Base-by-base conservation (phyloP, 2,797 vertebrate genomes). In the Propithecus perrieri region DNA sequence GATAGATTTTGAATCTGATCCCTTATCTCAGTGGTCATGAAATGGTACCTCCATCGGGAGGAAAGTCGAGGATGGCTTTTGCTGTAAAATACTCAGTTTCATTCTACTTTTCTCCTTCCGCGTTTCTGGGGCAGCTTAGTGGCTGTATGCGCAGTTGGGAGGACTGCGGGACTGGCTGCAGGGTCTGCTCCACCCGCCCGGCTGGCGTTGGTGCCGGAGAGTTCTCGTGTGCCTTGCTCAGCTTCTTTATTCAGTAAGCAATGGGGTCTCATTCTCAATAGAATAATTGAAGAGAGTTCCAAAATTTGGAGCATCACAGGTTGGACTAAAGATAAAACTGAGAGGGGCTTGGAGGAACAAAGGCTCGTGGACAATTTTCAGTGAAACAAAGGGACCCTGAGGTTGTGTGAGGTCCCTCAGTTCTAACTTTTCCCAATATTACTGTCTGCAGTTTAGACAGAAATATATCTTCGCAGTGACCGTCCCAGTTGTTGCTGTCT, bases 1-100 rank as follows among this genome's bases (percentile, higher is more conserved):
- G 85, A 79, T 81, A 4, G 12, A 67, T 50, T 78, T 96, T 94
- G 63, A 92, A 81, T 59, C 71, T 41, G 74, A 86, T 26, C 38
- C 38, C 13, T 69, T 8, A 15, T 78, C 22, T 63, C 28, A 38
- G 67, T 85, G 30, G 53, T 71, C 22, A 6, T 14, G 30, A 55
- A 24, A 13, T 41, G 26, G 69, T 38, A 18, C 14, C 41, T 30
- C 9, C 4, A 4, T 35, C 24, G 15, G 59, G 75, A 24, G 53
- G 74, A 79, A 67, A 20, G 53, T 53, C 8, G 18, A 88, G 9
- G 48, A 46, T n/a, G n/a, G 43, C 28, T 61, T 35, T 81, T 80
- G 10, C n/a, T 33, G 7, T 28, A 55, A 83, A 90, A 85, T 14
- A 22, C 30, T 85, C 22, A 17, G 57, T 5, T 30, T 72, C 81